These are phyloP conservation scores for Peromyscus californicus DNA, from an alignment of 2,113 vertebrate genomes.

Conservation along the genomic window DNA sequence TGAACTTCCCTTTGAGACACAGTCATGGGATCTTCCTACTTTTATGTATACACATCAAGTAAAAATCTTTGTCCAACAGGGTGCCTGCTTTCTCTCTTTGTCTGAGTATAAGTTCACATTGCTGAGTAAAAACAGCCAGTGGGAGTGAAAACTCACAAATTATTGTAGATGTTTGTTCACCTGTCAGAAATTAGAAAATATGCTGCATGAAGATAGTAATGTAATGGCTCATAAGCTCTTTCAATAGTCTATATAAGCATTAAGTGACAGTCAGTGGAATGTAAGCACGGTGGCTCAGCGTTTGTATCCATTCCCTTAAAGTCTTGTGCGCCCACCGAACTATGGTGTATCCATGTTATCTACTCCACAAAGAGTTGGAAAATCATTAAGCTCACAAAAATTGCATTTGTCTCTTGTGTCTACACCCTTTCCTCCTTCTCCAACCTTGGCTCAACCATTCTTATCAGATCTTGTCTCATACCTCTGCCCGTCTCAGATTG, in stretches of 20 bases:
- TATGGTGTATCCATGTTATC: not conserved
- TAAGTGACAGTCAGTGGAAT: not conserved
- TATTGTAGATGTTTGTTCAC: not conserved
- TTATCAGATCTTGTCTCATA: not conserved
- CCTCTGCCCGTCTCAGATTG: not conserved
- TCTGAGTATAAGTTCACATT: not conserved
- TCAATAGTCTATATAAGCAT: not conserved
- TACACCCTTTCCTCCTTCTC: not conserved
- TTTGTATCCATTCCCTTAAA: not conserved
- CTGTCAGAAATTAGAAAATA: conserved; percentile 29
- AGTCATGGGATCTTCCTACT: fast-evolving
- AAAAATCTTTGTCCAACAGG: not conserved
- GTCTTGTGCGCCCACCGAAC: not conserved
- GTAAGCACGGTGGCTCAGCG: not conserved
- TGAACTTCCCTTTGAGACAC: not conserved
- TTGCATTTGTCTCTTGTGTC: not conserved
- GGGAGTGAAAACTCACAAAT: not conserved
- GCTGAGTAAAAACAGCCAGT: not conserved
- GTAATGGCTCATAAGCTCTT: not conserved
- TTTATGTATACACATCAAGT: not conserved
- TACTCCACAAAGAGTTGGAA: conserved; percentile 18
- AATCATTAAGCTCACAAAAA: conserved; percentile 46
- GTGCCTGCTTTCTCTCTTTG: not conserved
- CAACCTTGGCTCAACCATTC: not conserved
- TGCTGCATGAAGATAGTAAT: not conserved